Conservation (phyloP, 2,797 vertebrate species). For the Heterohyrax brucei region DNA sequence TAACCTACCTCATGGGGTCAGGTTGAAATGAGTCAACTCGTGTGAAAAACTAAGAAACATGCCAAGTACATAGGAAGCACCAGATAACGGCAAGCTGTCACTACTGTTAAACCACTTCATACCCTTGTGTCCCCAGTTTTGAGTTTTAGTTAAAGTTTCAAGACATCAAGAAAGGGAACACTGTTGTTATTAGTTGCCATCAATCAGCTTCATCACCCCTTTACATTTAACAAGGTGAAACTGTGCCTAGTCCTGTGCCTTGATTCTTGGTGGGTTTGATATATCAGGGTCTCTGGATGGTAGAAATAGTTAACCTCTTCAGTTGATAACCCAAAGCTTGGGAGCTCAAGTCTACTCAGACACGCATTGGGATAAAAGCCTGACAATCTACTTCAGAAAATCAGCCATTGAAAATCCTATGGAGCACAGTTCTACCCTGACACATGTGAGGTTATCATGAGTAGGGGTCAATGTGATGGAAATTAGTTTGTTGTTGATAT, state of each 20-base stretch:
- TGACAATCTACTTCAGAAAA: not conserved
- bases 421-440: not conserved
- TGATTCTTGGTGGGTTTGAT: not conserved
- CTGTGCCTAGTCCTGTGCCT: not conserved
- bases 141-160: not conserved
- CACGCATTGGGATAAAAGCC: not conserved
- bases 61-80: not conserved
- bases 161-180: not conserved
- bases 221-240: not conserved
- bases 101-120: conserved; percentile 26
- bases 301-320: not conserved
- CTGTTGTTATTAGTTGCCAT: not conserved
- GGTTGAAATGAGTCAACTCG: conserved; percentile 18
- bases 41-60: conserved; percentile 31
- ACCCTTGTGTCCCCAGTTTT: not conserved
- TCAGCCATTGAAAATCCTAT: not conserved
- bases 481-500: too few relatives aligned
- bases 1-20: not conserved
- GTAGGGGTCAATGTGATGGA: too few relatives aligned
- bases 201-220: not conserved
- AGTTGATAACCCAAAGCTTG: not conserved
- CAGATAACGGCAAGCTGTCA: not conserved
- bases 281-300: not conserved
- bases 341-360: not conserved
- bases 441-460: not conserved